Conservation (phyloP, 2,113 vertebrate genomes). For the cattle (Bos taurus) region ARS-UCD2.0 NC_037349.1:1591001-1591500, state of each 20-base stretch:
- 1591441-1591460: not conserved
- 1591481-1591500: not conserved
- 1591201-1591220: not conserved
- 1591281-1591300: not conserved
- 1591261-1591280: not conserved
- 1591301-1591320: not conserved
- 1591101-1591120: not conserved
- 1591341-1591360: not conserved
- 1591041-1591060: too few species aligned
- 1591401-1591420: not conserved
- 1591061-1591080: too few species aligned
- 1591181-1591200: not conserved
- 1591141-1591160: not conserved
- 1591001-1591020: too few species aligned
- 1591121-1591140: not conserved
- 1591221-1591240: not conserved
- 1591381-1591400: not conserved
- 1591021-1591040: too few species aligned
- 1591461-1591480: not conserved
- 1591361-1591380: too few species aligned
- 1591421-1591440: not conserved
- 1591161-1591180: not conserved
- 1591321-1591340: not conserved
- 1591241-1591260: not conserved
- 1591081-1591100: too few species aligned